Conservation (phyloP, 2,888 invertebrate species). For the Branchellion lobata region DNA sequence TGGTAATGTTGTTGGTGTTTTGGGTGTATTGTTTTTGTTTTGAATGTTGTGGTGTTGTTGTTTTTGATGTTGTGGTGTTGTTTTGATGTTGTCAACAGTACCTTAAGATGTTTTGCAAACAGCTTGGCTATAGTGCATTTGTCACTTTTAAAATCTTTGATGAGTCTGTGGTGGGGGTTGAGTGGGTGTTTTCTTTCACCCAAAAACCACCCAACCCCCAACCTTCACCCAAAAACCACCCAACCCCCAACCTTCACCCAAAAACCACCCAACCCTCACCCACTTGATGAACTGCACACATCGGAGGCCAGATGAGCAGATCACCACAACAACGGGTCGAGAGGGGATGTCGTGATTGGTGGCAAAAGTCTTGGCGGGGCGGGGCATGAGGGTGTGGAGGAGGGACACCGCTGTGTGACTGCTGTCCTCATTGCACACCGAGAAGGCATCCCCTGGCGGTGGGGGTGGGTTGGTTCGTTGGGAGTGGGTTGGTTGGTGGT, state of each 20-base stretch:
- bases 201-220: background rate
- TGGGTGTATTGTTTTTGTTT: no score
- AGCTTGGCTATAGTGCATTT: conserved; percentile 58
- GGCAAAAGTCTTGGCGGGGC: background rate
- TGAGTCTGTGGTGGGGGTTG: conserved; percentile 52
- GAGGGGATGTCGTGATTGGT: background rate
- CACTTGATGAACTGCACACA: conserved; percentile 26
- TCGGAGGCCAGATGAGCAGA: conserved; percentile 26
- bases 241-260: background rate
- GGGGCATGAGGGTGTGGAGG: conserved; percentile 3
- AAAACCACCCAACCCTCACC: background rate
- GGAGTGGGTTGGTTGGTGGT: no score
- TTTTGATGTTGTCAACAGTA: conserved; percentile 46
- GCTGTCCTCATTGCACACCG: background rate
- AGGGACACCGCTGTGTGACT: conserved; percentile 15
- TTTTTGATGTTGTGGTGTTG: background rate
- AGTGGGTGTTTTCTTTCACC: background rate
- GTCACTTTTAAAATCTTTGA: conserved; percentile 56
- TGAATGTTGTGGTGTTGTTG: background rate
- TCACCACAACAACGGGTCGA: conserved; percentile 2
- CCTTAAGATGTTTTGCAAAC: conserved; percentile 61
- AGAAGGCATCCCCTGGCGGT: background rate
- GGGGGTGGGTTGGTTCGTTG: no score
- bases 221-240: background rate
- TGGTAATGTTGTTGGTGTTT: no score